Percentiles rank a stretch among this genome's conserved stretches.
Conservation (phyloP, 2,888 invertebrate genomes). For the Rutpela maculata region DNA sequence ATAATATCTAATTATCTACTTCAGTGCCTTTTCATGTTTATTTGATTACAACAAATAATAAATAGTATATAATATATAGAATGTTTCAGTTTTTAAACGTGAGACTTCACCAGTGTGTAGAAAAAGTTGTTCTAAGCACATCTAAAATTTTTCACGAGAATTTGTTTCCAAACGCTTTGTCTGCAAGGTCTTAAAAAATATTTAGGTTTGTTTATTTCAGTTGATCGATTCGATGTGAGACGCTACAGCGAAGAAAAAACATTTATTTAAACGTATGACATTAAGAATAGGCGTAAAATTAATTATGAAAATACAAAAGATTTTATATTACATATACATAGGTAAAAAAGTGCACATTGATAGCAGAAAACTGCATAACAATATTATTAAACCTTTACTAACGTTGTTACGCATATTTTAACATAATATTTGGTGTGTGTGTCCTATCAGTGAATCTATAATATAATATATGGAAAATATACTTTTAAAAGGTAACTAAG, state of each 20-base stretch:
- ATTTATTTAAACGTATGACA: neutral
- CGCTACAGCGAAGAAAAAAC: neutral
- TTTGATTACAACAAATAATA: no score
- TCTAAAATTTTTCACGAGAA: no score
- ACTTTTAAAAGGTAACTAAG: constrained; percentile 54
- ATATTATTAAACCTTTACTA: constrained; percentile 39
- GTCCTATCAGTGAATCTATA: constrained; percentile 68
- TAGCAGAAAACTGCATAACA: constrained; percentile 59
- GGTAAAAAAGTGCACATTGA: constrained; percentile 60
- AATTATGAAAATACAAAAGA: constrained; percentile 38
- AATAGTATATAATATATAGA: no score
- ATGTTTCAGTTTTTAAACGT: no score
- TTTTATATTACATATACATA: constrained; percentile 45
- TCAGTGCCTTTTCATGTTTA: no score
- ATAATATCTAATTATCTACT: no score
- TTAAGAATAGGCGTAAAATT: constrained; percentile 28
- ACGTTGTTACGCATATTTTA: constrained; percentile 36
- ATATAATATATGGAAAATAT: constrained; percentile 53
- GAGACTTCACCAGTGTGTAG: no score
- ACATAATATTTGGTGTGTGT: constrained; percentile 68
- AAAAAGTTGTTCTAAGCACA: no score
- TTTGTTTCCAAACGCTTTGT: no score
- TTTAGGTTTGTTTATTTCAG: neutral
- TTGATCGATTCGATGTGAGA: neutral
- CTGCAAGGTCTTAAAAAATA: no score